Evolutionary conservation across 2,113 vertebrate species (phyloP).

Genomic region (Neomonachus schauinslandi): DNA sequence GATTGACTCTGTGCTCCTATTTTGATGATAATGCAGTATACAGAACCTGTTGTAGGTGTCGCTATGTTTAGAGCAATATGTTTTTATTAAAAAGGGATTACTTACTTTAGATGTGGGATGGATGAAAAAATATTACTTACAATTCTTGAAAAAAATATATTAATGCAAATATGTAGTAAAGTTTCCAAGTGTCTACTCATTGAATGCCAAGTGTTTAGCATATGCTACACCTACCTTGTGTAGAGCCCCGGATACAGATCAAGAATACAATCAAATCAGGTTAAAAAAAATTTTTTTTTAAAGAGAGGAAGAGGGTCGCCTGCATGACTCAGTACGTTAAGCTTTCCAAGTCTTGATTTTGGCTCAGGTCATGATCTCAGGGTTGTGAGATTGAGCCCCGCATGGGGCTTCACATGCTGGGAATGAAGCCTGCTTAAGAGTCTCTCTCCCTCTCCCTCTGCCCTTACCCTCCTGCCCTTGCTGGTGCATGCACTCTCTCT

Average conservation of each 20-base stretch:
- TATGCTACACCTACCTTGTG: not conserved
- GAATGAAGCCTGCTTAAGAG: too few relatives aligned
- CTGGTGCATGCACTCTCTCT: too few relatives aligned
- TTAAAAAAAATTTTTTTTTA: not conserved
- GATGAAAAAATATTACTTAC: not conserved
- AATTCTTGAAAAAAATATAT: not conserved
- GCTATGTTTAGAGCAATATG: not conserved
- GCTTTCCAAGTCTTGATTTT: too few relatives aligned
- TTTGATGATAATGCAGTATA: not conserved
- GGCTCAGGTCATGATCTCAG: too few relatives aligned
- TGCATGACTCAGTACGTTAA: too few relatives aligned
- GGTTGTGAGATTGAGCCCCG: too few relatives aligned
- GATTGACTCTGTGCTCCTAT: not conserved
- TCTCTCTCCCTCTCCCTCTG: too few relatives aligned
- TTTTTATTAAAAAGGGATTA: not conserved
- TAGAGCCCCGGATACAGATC: not conserved
- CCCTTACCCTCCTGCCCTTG: too few relatives aligned
- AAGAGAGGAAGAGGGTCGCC: not conserved
- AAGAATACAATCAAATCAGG: not conserved
- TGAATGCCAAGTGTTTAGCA: not conserved
- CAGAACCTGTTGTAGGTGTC: not conserved
- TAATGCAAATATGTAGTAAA: not conserved
- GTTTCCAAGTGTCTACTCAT: not conserved
- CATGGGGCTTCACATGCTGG: too few relatives aligned
- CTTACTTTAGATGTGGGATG: not conserved